phyloP scores from a whole-genome alignment of 2,113 vertebrate genomes.

The Chiloscyllium plagiosum region DNA sequence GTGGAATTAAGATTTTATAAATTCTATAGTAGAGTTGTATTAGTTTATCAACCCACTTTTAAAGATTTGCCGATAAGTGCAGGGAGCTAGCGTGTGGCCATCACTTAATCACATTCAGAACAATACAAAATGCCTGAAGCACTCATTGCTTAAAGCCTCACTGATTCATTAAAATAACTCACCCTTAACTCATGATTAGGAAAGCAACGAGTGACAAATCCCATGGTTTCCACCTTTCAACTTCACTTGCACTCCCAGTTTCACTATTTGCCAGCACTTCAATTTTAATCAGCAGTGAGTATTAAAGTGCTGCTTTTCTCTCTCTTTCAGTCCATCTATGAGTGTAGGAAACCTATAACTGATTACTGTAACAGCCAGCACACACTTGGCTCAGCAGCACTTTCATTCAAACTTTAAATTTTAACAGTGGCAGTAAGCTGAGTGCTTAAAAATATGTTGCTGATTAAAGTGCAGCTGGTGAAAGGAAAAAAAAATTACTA shows the following conservation, averaged over 20 bases:
- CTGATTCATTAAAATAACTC: background rate
- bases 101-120: background rate
- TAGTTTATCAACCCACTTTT: background rate
- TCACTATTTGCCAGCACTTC: background rate
- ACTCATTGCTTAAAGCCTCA: background rate
- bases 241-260: background rate
- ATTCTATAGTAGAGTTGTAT: background rate
- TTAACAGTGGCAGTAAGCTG: background rate
- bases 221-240: background rate
- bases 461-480: background rate
- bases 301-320: background rate
- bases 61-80: background rate
- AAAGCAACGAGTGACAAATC: background rate
- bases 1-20: too few relatives aligned
- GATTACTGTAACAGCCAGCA: background rate
- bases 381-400: background rate
- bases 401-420: conserved; percentile 3
- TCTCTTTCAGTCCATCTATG: background rate
- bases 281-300: background rate
- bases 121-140: background rate
- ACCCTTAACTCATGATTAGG: background rate
- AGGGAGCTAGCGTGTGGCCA: background rate
- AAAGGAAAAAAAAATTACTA: background rate
- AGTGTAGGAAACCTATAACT: background rate
- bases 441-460: background rate